Conservation (phyloP, 2,113 vertebrate genomes). For the Elgaria multicarinata region DNA sequence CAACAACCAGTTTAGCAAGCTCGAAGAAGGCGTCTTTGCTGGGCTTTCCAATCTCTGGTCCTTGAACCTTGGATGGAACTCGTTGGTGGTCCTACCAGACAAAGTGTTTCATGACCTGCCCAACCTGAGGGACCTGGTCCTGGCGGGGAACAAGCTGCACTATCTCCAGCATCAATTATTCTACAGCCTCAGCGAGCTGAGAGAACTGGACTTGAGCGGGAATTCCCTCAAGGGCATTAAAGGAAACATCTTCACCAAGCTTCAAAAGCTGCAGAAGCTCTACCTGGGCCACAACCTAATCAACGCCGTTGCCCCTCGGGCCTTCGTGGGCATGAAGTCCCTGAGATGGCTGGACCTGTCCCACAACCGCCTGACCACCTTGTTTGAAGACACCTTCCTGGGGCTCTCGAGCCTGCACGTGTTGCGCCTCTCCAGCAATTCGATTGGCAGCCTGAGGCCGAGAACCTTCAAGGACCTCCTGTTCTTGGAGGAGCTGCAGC, state of each 20-base stretch:
- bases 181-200: slow-evolving; percentile 87
- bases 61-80: slow-evolving; percentile 94
- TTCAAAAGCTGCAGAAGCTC: slow-evolving; percentile 92
- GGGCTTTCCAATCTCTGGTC: slow-evolving; percentile 93
- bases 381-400: slow-evolving; percentile 90
- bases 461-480: slow-evolving; percentile 92
- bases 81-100: slow-evolving; percentile 89
- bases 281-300: slow-evolving; percentile 93
- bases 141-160: slow-evolving; percentile 91
- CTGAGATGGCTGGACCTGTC: slow-evolving; percentile 95
- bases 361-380: slow-evolving; percentile 85
- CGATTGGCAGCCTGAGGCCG: slow-evolving; percentile 81
- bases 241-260: slow-evolving; percentile 87
- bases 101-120: slow-evolving; percentile 85
- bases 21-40: slow-evolving; percentile 88
- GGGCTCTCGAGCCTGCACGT: slow-evolving; percentile 90
- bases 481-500: slow-evolving; percentile 91
- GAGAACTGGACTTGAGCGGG: slow-evolving; percentile 91
- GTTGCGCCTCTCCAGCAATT: slow-evolving; percentile 91
- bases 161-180: slow-evolving; percentile 94
- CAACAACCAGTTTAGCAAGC: slow-evolving; percentile 87
- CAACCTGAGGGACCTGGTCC: slow-evolving; percentile 87
- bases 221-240: slow-evolving; percentile 90
- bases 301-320: slow-evolving; percentile 83
- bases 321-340: slow-evolving; percentile 91